phyloP scores from a whole-genome alignment of 2,888 invertebrate species.

The Diaphora mendica region DNA sequence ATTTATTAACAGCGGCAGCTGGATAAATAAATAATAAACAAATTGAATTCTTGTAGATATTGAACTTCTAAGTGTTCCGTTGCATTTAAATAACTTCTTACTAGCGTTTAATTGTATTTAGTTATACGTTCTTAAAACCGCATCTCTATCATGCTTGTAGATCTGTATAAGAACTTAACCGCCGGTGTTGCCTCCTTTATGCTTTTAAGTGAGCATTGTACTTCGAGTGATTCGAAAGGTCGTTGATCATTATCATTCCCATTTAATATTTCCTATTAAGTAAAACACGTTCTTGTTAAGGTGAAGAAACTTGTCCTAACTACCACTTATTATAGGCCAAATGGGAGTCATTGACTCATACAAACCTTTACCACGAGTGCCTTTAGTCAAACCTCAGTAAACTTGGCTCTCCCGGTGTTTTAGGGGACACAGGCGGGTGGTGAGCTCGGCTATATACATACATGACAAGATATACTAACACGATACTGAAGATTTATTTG shows the following conservation, averaged over 20 bases:
- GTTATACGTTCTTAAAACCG: not conserved
- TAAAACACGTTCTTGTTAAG: conserved; percentile 26
- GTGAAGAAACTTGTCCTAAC: conserved; percentile 19
- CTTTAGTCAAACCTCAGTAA: not conserved
- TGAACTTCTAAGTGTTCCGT: not conserved
- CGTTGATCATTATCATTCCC: conserved; percentile 38
- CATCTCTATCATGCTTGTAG: not conserved
- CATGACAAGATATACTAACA: too few relatives aligned
- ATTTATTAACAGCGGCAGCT: too few relatives aligned
- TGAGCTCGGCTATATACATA: too few relatives aligned
- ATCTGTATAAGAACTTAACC: conserved; percentile 1
- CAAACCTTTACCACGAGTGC: conserved; percentile 20
- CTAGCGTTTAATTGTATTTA: not conserved
- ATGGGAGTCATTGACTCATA: conserved; percentile 16
- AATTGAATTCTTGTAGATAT: too few relatives aligned
- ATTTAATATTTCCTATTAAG: conserved; percentile 49
- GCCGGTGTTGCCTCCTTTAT: conserved; percentile 31
- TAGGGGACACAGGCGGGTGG: too few relatives aligned
- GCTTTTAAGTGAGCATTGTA: conserved; percentile 45
- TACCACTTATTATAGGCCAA: conserved; percentile 1
- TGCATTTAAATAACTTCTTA: not conserved
- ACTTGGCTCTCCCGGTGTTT: too few relatives aligned
- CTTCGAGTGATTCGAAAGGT: conserved; percentile 39
- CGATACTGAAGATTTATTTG: too few relatives aligned
- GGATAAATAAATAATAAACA: too few relatives aligned